Base-by-base conservation (phyloP, 2,888 invertebrate species). In the Cheilosia pagana region DNA sequence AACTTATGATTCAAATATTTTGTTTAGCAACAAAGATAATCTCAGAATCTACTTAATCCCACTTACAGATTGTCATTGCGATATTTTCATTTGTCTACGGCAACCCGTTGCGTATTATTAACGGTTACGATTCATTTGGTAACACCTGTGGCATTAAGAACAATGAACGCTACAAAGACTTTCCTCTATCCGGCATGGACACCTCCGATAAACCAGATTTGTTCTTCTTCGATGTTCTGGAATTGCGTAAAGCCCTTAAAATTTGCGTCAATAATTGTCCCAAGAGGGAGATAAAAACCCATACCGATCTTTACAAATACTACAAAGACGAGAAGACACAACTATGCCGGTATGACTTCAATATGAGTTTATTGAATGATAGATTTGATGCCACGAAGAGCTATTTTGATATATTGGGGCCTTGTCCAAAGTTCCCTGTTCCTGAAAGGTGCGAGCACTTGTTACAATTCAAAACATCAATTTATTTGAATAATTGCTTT, bases 41-140 rank as follows among this genome's bases (percentile, higher is more conserved):
- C 62, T 68, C n/a, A 2, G 57, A 14, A 25, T 57, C 68, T 57
- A n/a, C 45, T 71, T 8, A 39, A 81, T 87, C 78, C 79, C 31
- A 75, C 87, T 91, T 92, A 41, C 91, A 96, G 97, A 95, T 97
- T 88, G 94, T 96, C 87, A 95, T 97, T 87, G 96, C 96, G 35
- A 95, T 95, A 12, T 97, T 98, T 92, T 96, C 98, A 10, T 95
- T 97, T 90, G 96, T 97, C 1, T 97, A 96, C 90, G 98, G 97
- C 19, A 96, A 96, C 92, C 97, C 98, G 0, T 92, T 95, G 88
- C 94, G 97, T 86, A 94, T 98, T 50, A 95, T 97, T 83, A 97
- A 97, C 93, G 98, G 98, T 19, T 97, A 96, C 91, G 98, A 98
- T 91, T 97, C 97, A 72, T 98, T 97, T 93, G 98, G 98, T 8